These are phyloP conservation scores for Drosophila serrata DNA, from an alignment of 1,140 invertebrate species.

Conservation along the genomic window DNA sequence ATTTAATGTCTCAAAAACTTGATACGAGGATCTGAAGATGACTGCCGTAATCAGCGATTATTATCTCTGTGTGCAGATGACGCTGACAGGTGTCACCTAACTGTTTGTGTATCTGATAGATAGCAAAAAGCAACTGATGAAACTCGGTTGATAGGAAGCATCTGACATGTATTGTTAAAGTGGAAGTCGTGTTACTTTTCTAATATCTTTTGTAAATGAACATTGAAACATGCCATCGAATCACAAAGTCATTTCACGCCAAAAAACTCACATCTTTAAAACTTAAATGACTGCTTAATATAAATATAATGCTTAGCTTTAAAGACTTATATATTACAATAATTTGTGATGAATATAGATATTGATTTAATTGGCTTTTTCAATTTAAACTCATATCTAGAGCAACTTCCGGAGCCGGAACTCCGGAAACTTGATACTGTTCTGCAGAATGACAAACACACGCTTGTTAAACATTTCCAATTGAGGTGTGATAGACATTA, in stretches of 20 bases:
- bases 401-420: background rate
- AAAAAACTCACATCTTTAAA: no score
- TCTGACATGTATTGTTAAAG: background rate
- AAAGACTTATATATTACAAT: no score
- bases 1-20: slow-evolving; percentile 20
- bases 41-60: slow-evolving; percentile 5
- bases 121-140: background rate
- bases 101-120: slow-evolving; percentile 14
- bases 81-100: slow-evolving; percentile 8
- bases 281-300: no score
- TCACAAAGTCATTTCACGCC: background rate
- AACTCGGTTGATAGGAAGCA: background rate
- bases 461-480: background rate
- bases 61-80: slow-evolving; percentile 33
- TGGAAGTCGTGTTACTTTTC: background rate
- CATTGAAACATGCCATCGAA: background rate
- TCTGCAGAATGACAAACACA: no score
- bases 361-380: background rate
- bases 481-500: background rate
- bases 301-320: no score
- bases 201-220: background rate
- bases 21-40: background rate
- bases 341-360: background rate
- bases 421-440: background rate
- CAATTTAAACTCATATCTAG: background rate